A percentile compares a stretch with the other conserved stretches of the same genome.
These are phyloP conservation scores for Neuroscelio doddi DNA, from an alignment of 2,888 invertebrate genomes.

Conservation along the genomic window DNA sequence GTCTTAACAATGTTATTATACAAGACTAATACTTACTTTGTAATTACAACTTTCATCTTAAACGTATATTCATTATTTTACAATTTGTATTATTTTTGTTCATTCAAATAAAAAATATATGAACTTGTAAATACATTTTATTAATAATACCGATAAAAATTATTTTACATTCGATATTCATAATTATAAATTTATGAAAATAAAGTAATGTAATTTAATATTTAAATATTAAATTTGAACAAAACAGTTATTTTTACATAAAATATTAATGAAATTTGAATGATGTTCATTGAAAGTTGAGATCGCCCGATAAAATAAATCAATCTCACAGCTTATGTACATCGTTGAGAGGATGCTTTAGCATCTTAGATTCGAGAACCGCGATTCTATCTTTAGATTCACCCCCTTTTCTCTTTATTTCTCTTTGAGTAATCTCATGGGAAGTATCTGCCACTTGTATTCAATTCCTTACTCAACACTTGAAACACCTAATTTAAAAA, in stretches of 20 bases:
- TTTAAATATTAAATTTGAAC: too few species aligned
- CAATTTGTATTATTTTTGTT: too few species aligned
- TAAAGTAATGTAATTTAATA: too few species aligned
- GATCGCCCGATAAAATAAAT: slow-evolving; percentile 5
- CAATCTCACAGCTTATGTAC: slow-evolving; percentile 8
- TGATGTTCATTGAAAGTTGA: neutral
- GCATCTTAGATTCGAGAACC: slow-evolving; percentile 5
- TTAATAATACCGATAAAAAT: neutral
- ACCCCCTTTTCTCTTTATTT: neutral
- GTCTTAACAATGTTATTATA: slow-evolving; percentile 35
- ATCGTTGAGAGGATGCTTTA: neutral
- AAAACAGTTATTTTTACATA: too few species aligned
- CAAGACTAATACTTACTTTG: slow-evolving; percentile 33
- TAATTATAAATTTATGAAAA: too few species aligned
- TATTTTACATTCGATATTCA: neutral
- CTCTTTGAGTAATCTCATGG: slow-evolving; percentile 11
- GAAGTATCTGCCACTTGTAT: neutral
- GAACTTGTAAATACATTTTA: neutral
- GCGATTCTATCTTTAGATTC: slow-evolving; percentile 10
- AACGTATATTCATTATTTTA: too few species aligned
- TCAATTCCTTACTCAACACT: too few species aligned
- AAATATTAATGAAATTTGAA: neutral
- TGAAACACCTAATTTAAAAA: too few species aligned
- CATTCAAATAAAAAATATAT: neutral
- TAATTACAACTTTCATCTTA: too few species aligned